Evolutionary conservation across 2,113 vertebrate species (phyloP).

Genomic region (Percopsis transmontana): DNA sequence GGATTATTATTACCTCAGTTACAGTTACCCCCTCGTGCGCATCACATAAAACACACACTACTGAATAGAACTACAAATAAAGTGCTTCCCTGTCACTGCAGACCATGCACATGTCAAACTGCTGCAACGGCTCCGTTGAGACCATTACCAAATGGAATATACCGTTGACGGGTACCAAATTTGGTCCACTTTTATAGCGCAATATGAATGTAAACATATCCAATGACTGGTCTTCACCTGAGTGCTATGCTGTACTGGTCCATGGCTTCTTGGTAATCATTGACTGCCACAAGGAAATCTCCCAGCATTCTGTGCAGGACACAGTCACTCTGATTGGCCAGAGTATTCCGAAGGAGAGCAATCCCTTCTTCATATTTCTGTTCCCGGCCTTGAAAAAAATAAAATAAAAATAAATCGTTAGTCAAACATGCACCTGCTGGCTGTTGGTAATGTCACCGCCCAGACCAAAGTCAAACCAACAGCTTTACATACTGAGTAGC

Average conservation of each 20-base stretch:
- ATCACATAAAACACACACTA: no score
- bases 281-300: slow-evolving; percentile 95
- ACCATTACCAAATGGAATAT: no score
- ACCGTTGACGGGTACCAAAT: no score
- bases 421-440: neutral
- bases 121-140: no score
- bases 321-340: slow-evolving; percentile 97
- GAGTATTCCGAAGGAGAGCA: slow-evolving; percentile 87
- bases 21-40: no score
- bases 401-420: neutral
- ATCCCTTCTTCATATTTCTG: slow-evolving; percentile 97
- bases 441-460: neutral
- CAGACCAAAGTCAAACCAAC: neutral
- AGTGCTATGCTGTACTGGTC: slow-evolving; percentile 99
- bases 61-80: no score
- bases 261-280: slow-evolving; percentile 98
- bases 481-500: slow-evolving; percentile 84
- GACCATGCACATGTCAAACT: no score
- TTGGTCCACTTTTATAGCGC: neutral
- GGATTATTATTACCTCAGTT: no score
- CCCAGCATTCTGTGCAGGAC: slow-evolving; percentile 96
- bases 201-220: no score
- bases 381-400: slow-evolving; percentile 83
- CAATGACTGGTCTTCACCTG: slow-evolving; percentile 77
- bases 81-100: no score